Evolutionary conservation across 1,140 invertebrate species (phyloP), one percentile per base, ranked within the genome.

Genomic region (Calephelis nemesis): DNA sequence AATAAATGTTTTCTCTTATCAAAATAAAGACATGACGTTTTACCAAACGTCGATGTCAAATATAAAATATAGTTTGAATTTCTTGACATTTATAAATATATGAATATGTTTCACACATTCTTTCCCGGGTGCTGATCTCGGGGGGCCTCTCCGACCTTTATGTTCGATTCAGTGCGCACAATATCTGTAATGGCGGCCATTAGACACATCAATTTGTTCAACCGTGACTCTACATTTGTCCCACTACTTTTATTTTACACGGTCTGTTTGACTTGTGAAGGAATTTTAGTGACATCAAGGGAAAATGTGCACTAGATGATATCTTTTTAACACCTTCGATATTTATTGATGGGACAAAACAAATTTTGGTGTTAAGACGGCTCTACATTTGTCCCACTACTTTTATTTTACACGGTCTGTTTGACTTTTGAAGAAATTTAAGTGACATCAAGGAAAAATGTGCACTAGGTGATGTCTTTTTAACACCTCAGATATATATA

Each of bases 131-230:
- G 72, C 58, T 79, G 81, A 80, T 84, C 82, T 73, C 70, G 67
- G 68, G 67, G 66, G 74, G 68, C 63, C 73, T 74, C 75, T 65
- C 72, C 74, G 78, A 79, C 84, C 87, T 83, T 83, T 80, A 68
- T 80, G 84, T 85, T 79, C 79, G 83, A 83, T 86, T 74, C 81
- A 80, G 76, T 79, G 82, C 78, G 79, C 83, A 83, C 82, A 84
- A 83, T 83, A 81, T 78, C 76, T 77, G 76, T 87, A 88, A 89
- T 87, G 84, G 85, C 76, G 48, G 78, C 83, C 84, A 89, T 89
- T 89, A 89, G 76, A 77, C 71, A 78, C 85, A 88, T 88, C 79
- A 87, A 86, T 82, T 87, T 81, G 81, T 75, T 87, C 70, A 82
- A 78, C 74, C 84, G 83, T 86, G 78, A 84, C 78, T 74, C 65